Evolutionary conservation across 2,888 invertebrate species (phyloP).

Genomic region (Reticulitermes lucifugus): DNA sequence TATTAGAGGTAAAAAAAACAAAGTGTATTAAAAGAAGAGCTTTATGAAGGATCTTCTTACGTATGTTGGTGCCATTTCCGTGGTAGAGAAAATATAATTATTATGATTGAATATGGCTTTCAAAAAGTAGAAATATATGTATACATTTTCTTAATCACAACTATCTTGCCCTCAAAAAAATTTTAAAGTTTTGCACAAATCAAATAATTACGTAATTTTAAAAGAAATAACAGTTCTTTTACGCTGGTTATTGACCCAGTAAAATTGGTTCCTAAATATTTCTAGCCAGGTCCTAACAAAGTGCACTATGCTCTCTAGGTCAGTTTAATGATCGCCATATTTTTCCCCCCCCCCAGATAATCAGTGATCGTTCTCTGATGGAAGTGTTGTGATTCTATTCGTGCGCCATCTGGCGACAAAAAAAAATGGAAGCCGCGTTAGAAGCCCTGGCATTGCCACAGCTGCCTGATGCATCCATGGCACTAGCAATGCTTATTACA

Average conservation of each 20-base stretch:
- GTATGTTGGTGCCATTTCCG: constrained; percentile 51
- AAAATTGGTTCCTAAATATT: constrained; percentile 49
- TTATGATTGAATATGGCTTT: constrained; percentile 47
- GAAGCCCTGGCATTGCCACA: constrained; percentile 25
- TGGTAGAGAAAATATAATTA: constrained; percentile 41
- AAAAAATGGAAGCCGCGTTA: constrained; percentile 38
- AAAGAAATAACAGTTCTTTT: constrained; percentile 26
- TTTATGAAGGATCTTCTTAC: constrained; percentile 44
- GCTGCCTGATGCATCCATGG: constrained; percentile 37
- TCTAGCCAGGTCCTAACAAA: constrained; percentile 9
- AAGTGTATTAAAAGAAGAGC: constrained; percentile 44
- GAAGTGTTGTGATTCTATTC: constrained; percentile 40
- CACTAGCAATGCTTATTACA: constrained; percentile 54
- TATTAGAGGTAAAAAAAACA: constrained; percentile 46
- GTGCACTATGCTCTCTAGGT: constrained; percentile 29
- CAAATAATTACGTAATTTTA: constrained; percentile 28
- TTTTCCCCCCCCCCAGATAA: constrained; percentile 7
- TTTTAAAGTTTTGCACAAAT: constrained; percentile 40
- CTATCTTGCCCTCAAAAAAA: constrained; percentile 32
- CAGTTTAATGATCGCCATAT: constrained; percentile 26
- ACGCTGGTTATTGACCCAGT: constrained; percentile 41
- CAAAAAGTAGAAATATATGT: constrained; percentile 43
- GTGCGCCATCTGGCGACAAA: constrained; percentile 24
- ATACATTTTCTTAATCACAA: constrained; percentile 42
- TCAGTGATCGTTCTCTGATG: constrained; percentile 41